These are phyloP conservation scores for Tauraco erythrolophus DNA, from an alignment of 2,113 vertebrate genomes.

Conservation along the genomic window DNA sequence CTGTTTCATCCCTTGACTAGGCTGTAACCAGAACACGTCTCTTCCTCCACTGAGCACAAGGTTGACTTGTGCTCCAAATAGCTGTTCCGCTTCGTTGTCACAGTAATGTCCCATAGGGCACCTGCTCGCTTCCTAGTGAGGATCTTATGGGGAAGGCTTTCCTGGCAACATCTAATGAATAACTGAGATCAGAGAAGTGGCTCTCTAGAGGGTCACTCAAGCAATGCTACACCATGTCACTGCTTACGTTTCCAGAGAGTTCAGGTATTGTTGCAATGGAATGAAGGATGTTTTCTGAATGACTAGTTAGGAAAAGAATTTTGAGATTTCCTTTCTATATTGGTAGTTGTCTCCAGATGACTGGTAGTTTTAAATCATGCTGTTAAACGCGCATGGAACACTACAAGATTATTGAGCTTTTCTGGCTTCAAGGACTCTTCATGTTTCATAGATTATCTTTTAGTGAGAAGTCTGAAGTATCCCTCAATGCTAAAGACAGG, in stretches of 20 bases:
- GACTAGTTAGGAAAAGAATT: neutral
- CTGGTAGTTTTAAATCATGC: neutral
- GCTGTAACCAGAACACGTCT: neutral
- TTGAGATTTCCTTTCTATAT: neutral
- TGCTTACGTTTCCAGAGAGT: neutral
- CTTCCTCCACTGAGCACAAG: constrained; percentile 1
- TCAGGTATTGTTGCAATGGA: neutral
- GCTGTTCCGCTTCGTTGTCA: neutral
- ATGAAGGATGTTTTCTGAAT: neutral
- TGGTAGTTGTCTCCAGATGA: neutral
- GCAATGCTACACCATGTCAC: neutral
- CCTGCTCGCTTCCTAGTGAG: fast-evolving
- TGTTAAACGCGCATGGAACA: neutral
- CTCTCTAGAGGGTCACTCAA: neutral
- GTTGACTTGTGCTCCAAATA: constrained; percentile 3
- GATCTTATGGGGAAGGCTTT: neutral
- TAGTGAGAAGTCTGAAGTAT: constrained; percentile 56
- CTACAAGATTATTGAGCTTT: neutral
- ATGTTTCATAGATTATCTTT: constrained; percentile 35
- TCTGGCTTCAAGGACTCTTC: constrained; percentile 42
- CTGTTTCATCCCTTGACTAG: neutral
- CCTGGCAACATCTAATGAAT: constrained; percentile 34
- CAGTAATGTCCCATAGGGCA: constrained; percentile 44
- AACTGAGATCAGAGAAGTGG: neutral
- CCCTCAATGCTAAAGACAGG: constrained; percentile 44